Base-by-base conservation (phyloP, 2,888 invertebrate genomes). In the Scaptomyza polygonia region DNA sequence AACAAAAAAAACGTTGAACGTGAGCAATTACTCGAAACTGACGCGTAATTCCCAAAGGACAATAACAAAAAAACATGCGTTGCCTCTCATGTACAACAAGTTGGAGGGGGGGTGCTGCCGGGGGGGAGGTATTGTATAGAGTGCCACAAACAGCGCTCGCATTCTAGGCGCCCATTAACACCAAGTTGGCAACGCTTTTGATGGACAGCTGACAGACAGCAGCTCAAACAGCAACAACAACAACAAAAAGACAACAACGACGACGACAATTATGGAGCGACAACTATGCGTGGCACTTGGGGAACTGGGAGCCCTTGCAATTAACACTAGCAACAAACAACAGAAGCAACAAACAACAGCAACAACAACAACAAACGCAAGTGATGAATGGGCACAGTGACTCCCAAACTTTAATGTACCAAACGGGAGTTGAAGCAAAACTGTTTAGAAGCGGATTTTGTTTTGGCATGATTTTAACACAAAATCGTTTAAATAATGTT, bases 181-280 rank as follows among this genome's bases (percentile, higher is more conserved):
- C 82, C 86, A 82, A 81, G 59, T 86, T 84, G 86, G 86, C 67
- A 86, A 84, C 83, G 86, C 82, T 80, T 86, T 83, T 78, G 82
- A 83, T 83, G 85, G 82, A 86, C 86, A 83, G 85, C 81, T 81
- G 81, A 86, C 81, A 86, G 81, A 83, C 86, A 86, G 83, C 74
- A 79, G 83, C 21, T 72, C 79, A 70, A 68, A 5, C 32, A 32
- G 49, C 30, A 25, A 5, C 25, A 47, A 82, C 77, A 86, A 71
- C 73, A 76, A 77, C 66, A 32, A 21, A 47, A 47, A 62, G 72
- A 69, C 8, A 32, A 39, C 63, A 49, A 52, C 67, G 55, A 64
- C 55, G 73, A 44, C 81, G 56, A 86, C 82, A 84, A 83, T 83
- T 83, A 83, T 84, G 81, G 86, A 75, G 84, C 86, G 86, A 86